phyloP scores from a whole-genome alignment of 2,113 vertebrate genomes.

The Pogonocichla stellata region DNA sequence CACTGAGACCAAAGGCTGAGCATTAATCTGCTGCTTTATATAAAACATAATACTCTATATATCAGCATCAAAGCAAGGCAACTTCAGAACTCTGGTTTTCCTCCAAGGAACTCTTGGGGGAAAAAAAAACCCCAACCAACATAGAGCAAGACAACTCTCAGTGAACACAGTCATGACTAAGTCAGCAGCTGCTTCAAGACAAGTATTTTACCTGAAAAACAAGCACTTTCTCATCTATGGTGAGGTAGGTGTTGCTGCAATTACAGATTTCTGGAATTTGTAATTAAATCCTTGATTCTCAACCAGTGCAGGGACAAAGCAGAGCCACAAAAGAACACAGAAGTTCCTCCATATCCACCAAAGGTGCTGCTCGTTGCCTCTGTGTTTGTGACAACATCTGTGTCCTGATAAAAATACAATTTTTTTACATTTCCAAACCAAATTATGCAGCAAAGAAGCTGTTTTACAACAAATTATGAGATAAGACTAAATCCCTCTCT shows the following conservation, averaged over 20 bases:
- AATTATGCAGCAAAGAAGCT: not conserved
- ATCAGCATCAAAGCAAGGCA: not conserved
- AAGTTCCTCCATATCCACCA: not conserved
- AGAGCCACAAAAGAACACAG: not conserved
- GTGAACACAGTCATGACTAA: not conserved
- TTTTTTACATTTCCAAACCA: not conserved
- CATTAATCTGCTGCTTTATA: not conserved
- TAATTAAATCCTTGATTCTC: not conserved
- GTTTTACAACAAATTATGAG: not conserved
- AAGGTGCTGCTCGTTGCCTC: rapidly evolving
- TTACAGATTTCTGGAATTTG: not conserved
- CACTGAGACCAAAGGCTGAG: not conserved
- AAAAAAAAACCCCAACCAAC: rapidly evolving
- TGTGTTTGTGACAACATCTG: not conserved
- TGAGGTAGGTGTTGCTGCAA: not conserved
- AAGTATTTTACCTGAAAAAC: not conserved
- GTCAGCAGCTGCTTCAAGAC: not conserved
- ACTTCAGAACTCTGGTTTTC: not conserved
- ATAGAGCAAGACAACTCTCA: not conserved
- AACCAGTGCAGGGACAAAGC: not conserved
- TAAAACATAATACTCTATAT: not conserved
- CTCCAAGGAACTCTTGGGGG: not conserved
- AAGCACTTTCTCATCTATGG: not conserved
- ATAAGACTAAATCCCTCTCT: not conserved
- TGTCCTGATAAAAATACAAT: not conserved